phyloP scores from a whole-genome alignment of 35 echinoderm and acorn worm species.

The Ophioderma brevispina region DNA sequence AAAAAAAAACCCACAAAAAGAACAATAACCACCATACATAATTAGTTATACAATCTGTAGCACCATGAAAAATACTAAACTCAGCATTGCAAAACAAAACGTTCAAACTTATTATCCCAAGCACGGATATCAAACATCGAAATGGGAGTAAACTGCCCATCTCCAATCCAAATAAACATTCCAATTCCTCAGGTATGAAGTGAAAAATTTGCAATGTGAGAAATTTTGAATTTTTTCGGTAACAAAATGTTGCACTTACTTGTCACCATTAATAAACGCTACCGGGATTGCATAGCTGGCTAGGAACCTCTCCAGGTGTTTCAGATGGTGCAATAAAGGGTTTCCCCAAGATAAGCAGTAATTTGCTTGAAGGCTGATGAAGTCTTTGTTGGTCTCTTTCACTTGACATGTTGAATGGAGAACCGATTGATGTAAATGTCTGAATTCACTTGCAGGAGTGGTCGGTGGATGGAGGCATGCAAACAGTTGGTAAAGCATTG shows the following conservation, averaged over 20 bases:
- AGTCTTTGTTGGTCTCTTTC: conserved; percentile 80
- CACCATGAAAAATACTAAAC: too few relatives aligned
- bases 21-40: too few relatives aligned
- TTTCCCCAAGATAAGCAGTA: conserved; percentile 96
- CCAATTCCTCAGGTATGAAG: too few relatives aligned
- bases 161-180: too few relatives aligned
- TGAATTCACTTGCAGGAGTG: conserved; percentile 94
- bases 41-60: too few relatives aligned
- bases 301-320: conserved; percentile 84
- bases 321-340: conserved; percentile 73
- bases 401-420: conserved; percentile 70
- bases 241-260: conserved; percentile 69
- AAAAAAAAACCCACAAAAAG: too few relatives aligned
- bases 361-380: conserved; percentile 81
- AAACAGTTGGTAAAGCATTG: background rate
- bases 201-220: too few relatives aligned
- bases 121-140: too few relatives aligned
- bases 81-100: too few relatives aligned
- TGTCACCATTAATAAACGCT: conserved; percentile 95
- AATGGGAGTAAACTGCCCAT: too few relatives aligned
- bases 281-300: conserved; percentile 84
- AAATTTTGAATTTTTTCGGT: too few relatives aligned
- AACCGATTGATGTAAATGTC: conserved; percentile 87
- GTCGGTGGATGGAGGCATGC: conserved; percentile 80
- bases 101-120: too few relatives aligned